phyloP scores from a whole-genome alignment of 2,113 vertebrate genomes.

The Xenopus laevis region DNA sequence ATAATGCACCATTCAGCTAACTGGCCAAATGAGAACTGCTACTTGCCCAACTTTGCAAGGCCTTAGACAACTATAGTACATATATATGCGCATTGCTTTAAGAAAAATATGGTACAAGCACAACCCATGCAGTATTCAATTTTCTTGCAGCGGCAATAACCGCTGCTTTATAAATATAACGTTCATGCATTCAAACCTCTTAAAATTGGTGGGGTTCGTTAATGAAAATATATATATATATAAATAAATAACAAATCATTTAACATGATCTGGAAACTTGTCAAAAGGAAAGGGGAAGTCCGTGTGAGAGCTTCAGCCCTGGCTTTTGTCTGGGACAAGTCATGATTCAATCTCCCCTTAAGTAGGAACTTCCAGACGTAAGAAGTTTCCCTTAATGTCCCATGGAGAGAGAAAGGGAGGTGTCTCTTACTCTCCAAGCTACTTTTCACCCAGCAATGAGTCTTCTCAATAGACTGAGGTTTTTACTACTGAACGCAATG shows the following conservation, averaged over 20 bases:
- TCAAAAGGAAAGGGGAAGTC: slow-evolving; percentile 45
- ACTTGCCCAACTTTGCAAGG: slow-evolving; percentile 46
- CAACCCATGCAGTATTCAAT: slow-evolving; percentile 27
- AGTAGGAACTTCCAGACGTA: slow-evolving; percentile 22
- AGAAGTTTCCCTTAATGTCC: neutral
- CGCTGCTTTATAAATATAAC: slow-evolving; percentile 25
- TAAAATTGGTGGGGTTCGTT: slow-evolving; percentile 30
- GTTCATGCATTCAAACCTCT: slow-evolving; percentile 44
- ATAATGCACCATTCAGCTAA: neutral
- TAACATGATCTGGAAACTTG: slow-evolving; percentile 31
- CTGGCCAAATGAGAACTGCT: slow-evolving; percentile 35
- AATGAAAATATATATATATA: neutral
- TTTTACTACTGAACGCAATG: slow-evolving; percentile 9
- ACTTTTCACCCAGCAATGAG: slow-evolving; percentile 1
- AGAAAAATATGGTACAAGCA: slow-evolving; percentile 37
- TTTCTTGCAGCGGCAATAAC: slow-evolving; percentile 43
- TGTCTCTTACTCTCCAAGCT: neutral
- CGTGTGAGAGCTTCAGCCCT: slow-evolving; percentile 22
- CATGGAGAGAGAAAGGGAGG: neutral
- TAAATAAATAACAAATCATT: slow-evolving; percentile 34
- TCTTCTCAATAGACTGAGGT: neutral
- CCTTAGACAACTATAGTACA: slow-evolving; percentile 43
- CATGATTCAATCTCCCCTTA: slow-evolving; percentile 42
- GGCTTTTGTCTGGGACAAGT: slow-evolving; percentile 40
- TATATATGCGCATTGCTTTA: slow-evolving; percentile 37